A percentile compares a stretch with the other conserved stretches of the same genome.
phyloP scores from a whole-genome alignment of 2,113 vertebrate species.

The Otocyon megalotis region DNA sequence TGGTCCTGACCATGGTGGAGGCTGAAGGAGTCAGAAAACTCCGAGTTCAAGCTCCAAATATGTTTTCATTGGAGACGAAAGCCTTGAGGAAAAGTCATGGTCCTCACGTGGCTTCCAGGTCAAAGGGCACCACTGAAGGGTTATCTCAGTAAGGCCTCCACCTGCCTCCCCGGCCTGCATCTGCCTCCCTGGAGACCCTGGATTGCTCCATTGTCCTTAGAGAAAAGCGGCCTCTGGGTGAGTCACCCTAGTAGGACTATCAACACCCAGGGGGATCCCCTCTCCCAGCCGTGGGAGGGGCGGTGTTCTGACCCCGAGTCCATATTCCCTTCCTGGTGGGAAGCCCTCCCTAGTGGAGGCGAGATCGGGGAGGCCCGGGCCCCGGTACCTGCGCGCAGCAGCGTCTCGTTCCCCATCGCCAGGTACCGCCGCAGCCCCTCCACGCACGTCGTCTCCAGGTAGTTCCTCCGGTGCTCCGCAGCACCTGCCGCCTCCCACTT shows the following conservation, averaged over 20 bases:
- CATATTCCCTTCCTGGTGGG: neutral
- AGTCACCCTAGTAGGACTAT: neutral
- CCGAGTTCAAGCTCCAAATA: neutral
- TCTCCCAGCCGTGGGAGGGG: rapidly evolving
- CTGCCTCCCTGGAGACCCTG: too few species aligned
- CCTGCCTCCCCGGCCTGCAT: too few species aligned
- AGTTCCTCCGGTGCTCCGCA: neutral
- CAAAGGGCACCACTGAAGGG: too few species aligned
- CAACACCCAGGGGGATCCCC: rapidly evolving
- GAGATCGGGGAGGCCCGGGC: neutral
- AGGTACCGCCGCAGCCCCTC: neutral
- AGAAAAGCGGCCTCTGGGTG: neutral
- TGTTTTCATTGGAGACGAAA: neutral
- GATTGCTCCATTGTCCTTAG: too few species aligned
- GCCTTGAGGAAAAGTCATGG: neutral
- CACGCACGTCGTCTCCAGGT: neutral
- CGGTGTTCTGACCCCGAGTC: neutral
- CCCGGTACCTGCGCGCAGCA: neutral
- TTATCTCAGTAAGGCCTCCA: too few species aligned
- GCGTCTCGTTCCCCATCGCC: neutral
- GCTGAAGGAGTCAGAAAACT: neutral
- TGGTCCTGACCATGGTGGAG: too few species aligned
- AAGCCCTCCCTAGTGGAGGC: neutral
- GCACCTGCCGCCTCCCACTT: neutral
- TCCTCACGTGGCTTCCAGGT: neutral